phyloP scores from a whole-genome alignment of 2,113 vertebrate species.

The Gnathonemus echidnorhynchus region DNA sequence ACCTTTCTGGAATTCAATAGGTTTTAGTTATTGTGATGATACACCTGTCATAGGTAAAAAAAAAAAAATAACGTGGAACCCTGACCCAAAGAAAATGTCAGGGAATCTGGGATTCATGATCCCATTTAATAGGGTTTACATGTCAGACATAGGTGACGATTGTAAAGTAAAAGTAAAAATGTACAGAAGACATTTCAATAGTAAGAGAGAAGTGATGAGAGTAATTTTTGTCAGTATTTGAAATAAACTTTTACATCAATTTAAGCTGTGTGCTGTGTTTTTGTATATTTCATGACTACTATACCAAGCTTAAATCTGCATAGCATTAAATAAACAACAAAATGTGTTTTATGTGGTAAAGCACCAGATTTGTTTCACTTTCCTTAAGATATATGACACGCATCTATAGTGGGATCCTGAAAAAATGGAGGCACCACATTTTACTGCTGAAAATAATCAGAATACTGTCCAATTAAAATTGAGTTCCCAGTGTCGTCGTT shows the following conservation, averaged over 20 bases:
- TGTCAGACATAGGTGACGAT: slow-evolving; percentile 8
- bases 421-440: background rate
- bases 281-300: background rate
- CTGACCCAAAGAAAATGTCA: slow-evolving; percentile 6
- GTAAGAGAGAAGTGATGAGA: slow-evolving; percentile 20
- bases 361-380: background rate
- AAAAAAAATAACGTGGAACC: background rate
- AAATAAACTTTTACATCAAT: slow-evolving; percentile 39
- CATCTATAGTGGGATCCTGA: background rate
- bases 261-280: slow-evolving; percentile 1
- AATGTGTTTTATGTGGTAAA: background rate
- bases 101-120: background rate
- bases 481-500: background rate
- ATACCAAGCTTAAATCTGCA: background rate
- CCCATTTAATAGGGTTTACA: slow-evolving; percentile 6
- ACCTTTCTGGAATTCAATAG: background rate
- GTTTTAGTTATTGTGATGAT: slow-evolving; percentile 9
- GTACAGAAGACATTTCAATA: slow-evolving; percentile 24
- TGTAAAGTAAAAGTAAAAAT: slow-evolving; percentile 7
- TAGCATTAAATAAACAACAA: background rate
- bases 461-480: background rate
- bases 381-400: background rate
- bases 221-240: slow-evolving; percentile 34
- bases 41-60: background rate
- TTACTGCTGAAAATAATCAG: background rate